These are phyloP conservation scores for Jaculus jaculus DNA, from an alignment of 2,113 vertebrate species.

Conservation along the genomic window DNA sequence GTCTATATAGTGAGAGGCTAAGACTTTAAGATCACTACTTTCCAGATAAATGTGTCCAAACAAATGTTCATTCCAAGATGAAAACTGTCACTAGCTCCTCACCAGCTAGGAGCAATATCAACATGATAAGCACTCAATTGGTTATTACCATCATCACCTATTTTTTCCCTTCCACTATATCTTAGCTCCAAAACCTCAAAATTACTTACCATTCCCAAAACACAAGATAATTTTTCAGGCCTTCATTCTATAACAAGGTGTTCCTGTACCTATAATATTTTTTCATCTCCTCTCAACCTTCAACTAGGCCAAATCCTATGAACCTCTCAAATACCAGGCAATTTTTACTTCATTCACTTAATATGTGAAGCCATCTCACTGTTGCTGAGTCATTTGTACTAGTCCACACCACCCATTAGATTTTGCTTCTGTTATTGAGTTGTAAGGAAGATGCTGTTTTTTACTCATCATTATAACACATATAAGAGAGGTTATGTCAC, in stretches of 20 bases:
- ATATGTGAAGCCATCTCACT: neutral
- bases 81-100: neutral
- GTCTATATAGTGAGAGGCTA: neutral
- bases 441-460: slow-evolving; percentile 1
- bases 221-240: neutral
- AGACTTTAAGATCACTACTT: neutral
- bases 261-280: neutral
- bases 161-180: neutral
- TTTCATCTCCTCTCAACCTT: neutral
- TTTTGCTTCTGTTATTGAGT: neutral
- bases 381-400: neutral
- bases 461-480: neutral
- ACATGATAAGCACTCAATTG: neutral
- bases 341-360: neutral
- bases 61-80: neutral
- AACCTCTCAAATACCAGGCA: neutral
- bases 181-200: neutral
- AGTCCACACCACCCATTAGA: neutral
- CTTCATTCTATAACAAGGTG: neutral
- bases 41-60: neutral
- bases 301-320: neutral
- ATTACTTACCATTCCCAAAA: neutral
- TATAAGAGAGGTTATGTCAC: neutral
- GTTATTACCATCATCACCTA: neutral
- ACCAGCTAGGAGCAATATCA: neutral